Conservation (phyloP, 2,113 vertebrate species). For the Phrynosoma blainvillii region DNA sequence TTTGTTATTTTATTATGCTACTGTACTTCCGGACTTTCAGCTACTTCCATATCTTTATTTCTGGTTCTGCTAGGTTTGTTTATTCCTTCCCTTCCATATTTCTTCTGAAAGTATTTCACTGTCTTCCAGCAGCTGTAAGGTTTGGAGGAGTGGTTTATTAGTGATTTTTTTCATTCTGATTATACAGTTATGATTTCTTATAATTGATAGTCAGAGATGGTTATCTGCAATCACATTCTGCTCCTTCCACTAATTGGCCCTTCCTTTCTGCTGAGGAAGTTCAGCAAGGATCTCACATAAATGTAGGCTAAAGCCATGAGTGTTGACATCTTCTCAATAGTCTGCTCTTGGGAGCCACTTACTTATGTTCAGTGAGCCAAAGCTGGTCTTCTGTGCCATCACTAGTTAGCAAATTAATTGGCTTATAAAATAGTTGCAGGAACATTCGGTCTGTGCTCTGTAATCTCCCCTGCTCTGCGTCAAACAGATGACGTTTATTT, state of each 20-base stretch:
- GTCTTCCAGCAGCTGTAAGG: not conserved
- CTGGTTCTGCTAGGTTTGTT: not conserved
- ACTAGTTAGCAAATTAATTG: conserved; percentile 37
- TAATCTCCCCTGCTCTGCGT: not conserved
- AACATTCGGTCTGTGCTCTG: conserved; percentile 38
- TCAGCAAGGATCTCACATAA: conserved; percentile 23
- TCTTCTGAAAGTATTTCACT: conserved; percentile 10
- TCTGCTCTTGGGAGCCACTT: conserved; percentile 60
- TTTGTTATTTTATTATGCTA: not conserved
- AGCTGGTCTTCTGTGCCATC: conserved; percentile 47
- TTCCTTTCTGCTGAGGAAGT: conserved; percentile 1
- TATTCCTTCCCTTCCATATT: conserved; percentile 33
- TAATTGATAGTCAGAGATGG: conserved; percentile 48
- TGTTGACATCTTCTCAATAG: conserved; percentile 50
- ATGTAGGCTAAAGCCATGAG: conserved; percentile 45
- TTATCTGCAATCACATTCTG: conserved; percentile 19
- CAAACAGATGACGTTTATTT: conserved; percentile 30
- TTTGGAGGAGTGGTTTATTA: not conserved
- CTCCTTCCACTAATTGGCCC: conserved; percentile 1
- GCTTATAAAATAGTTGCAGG: conserved; percentile 35
- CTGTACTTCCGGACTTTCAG: not conserved
- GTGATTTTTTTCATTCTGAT: not conserved
- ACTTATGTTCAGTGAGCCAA: conserved; percentile 63
- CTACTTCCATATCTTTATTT: not conserved
- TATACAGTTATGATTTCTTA: conserved; percentile 16